These are phyloP conservation scores for Luidia sarsii DNA, from an alignment of 53 echinoderm and acorn worm genomes.

Conservation along the genomic window DNA sequence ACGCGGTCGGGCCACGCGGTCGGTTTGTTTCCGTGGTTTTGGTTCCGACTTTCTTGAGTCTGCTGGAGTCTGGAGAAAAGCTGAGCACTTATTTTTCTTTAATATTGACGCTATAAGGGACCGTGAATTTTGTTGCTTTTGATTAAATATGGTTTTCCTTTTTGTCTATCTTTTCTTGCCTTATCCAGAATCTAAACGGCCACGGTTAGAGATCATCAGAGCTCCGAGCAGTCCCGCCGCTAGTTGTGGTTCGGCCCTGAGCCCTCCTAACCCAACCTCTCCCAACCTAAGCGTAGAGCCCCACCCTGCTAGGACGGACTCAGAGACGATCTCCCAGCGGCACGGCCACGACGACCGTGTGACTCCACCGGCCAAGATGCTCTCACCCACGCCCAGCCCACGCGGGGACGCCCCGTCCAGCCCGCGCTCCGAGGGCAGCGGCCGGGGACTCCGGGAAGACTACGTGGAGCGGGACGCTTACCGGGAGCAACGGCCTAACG, in stretches of 20 bases:
- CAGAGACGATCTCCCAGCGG: conserved; percentile 59
- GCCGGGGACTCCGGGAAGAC: conserved; percentile 36
- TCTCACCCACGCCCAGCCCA: conserved; percentile 68
- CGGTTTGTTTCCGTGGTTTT: no score
- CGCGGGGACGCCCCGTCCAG: conserved; percentile 37
- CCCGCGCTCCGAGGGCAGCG: conserved; percentile 44
- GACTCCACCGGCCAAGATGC: conserved; percentile 69
- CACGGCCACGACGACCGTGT: conserved; percentile 58
- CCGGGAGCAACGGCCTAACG: conserved; percentile 18
- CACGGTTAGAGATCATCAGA: conserved; percentile 87
- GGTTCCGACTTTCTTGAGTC: no score
- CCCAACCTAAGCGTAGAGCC: conserved; percentile 12
- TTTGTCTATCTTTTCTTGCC: no score
- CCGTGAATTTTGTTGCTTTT: no score
- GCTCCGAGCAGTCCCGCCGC: conserved; percentile 75
- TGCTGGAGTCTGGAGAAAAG: no score
- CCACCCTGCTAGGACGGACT: conserved; percentile 34
- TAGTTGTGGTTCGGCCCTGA: conserved; percentile 57
- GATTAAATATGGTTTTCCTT: no score
- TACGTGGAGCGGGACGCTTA: conserved; percentile 20
- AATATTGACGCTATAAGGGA: no score
- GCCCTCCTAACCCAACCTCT: conserved; percentile 70
- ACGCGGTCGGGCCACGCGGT: no score
- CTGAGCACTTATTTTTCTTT: no score
- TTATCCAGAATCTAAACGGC: conserved; percentile 82